A percentile compares a stretch with the other conserved stretches of the same genome.
These are phyloP conservation scores for Tetragonisca angustula DNA, from an alignment of 2,888 invertebrate genomes.

Conservation along the genomic window DNA sequence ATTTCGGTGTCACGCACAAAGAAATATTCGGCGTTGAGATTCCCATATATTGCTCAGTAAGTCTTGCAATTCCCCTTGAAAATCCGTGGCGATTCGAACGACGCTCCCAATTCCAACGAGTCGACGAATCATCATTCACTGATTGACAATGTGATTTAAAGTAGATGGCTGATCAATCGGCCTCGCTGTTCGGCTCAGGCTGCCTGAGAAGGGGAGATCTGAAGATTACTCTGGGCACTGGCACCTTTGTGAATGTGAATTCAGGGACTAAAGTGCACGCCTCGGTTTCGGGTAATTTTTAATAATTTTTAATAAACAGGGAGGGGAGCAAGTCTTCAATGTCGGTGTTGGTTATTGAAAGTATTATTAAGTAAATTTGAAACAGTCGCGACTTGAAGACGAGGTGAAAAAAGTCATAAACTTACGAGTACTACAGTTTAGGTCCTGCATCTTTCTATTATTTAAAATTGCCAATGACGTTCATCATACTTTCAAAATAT, in stretches of 20 bases:
- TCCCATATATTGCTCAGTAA: conserved; percentile 91
- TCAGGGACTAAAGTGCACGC: conserved; percentile 91
- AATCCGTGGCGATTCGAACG: background rate
- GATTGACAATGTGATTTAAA: conserved; percentile 27
- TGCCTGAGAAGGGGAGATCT: conserved; percentile 91
- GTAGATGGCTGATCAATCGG: conserved; percentile 94
- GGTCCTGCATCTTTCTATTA: too few relatives aligned
- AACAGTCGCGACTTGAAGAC: too few relatives aligned
- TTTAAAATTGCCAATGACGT: too few relatives aligned
- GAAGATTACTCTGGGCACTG: conserved; percentile 96
- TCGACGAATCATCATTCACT: background rate
- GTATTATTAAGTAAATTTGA: too few relatives aligned
- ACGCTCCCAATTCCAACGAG: background rate
- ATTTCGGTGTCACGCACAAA: conserved; percentile 89
- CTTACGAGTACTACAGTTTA: too few relatives aligned
- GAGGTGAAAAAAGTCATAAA: too few relatives aligned
- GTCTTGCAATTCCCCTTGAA: conserved; percentile 73
- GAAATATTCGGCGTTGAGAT: conserved; percentile 91
- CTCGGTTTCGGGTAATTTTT: conserved; percentile 89
- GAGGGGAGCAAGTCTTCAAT: too few relatives aligned
- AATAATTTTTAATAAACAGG: too few relatives aligned
- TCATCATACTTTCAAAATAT: too few relatives aligned
- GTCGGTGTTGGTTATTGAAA: too few relatives aligned
- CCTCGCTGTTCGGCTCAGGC: conserved; percentile 94
- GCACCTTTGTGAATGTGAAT: conserved; percentile 94